Evolutionary conservation across 2,113 vertebrate species (phyloP).

Genomic region (Brienomyrus longianalis): DNA sequence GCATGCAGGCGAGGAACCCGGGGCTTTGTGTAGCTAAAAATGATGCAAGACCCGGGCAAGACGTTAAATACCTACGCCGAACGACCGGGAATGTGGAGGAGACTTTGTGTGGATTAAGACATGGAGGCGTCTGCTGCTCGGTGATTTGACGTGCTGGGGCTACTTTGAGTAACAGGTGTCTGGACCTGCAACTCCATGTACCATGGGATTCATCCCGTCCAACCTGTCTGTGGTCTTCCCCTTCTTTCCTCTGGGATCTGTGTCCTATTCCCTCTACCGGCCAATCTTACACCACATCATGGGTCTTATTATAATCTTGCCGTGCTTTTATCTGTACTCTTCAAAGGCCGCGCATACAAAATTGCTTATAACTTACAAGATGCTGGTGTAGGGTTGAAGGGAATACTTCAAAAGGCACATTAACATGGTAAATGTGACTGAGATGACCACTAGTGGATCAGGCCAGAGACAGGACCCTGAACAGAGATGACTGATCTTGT

Average conservation of each 20-base stretch:
- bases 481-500: neutral
- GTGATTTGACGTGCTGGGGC: slow-evolving; percentile 40
- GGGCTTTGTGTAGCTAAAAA: slow-evolving; percentile 41
- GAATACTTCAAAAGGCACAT: neutral
- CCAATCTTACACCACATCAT: slow-evolving; percentile 19
- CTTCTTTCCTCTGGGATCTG: slow-evolving; percentile 2
- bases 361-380: slow-evolving; percentile 36
- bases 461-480: neutral
- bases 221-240: neutral
- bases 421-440: neutral
- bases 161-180: neutral
- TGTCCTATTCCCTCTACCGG: neutral
- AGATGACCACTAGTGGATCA: slow-evolving; percentile 6
- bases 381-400: neutral
- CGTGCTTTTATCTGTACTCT: slow-evolving; percentile 48
- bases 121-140: slow-evolving; percentile 45
- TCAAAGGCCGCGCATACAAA: slow-evolving; percentile 54
- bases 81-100: slow-evolving; percentile 46
- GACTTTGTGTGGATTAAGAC: slow-evolving; percentile 26
- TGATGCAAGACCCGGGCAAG: slow-evolving; percentile 64
- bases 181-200: neutral
- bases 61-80: slow-evolving; percentile 48
- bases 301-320: slow-evolving; percentile 33
- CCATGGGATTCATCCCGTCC: neutral
- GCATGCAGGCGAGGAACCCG: slow-evolving; percentile 43